A percentile compares a stretch with the other conserved stretches of the same genome.
These are phyloP conservation scores for Polypterus senegalus DNA, from an alignment of 2,113 vertebrate genomes.

Conservation along the genomic window DNA sequence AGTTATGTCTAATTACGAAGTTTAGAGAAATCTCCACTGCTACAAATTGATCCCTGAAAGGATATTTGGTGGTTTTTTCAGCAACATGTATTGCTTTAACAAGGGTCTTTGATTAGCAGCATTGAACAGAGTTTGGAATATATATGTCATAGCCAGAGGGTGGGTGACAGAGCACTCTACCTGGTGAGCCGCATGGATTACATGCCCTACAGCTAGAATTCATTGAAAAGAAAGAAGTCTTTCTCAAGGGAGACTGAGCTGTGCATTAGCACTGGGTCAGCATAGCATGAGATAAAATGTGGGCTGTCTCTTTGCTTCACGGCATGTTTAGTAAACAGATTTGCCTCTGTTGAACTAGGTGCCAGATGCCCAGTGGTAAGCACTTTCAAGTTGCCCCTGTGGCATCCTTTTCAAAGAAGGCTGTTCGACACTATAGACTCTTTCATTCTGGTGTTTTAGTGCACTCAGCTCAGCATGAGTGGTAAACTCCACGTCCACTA, in stretches of 20 bases:
- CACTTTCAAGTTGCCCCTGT: too few species aligned
- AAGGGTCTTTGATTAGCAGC: neutral
- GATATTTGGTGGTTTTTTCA: neutral
- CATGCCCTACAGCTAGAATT: neutral
- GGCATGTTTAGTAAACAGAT: neutral
- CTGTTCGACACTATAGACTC: too few species aligned
- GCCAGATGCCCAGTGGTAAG: too few species aligned
- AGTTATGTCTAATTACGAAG: neutral
- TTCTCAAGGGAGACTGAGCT: neutral
- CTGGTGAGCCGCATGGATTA: neutral
- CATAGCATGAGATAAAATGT: neutral
- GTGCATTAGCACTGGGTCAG: neutral
- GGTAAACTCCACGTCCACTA: too few species aligned
- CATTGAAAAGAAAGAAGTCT: neutral
- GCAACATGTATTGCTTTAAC: neutral
- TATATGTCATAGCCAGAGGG: neutral
- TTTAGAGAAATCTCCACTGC: neutral
- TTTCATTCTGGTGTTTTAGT: too few species aligned
- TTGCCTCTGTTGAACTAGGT: neutral
- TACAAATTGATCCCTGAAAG: neutral
- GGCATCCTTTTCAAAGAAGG: too few species aligned
- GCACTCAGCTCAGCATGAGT: too few species aligned
- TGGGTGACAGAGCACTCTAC: neutral
- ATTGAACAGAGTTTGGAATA: neutral
- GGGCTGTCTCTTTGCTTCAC: neutral